Base-by-base conservation (phyloP, 2,888 invertebrate genomes). In the Orgyia antiqua region DNA sequence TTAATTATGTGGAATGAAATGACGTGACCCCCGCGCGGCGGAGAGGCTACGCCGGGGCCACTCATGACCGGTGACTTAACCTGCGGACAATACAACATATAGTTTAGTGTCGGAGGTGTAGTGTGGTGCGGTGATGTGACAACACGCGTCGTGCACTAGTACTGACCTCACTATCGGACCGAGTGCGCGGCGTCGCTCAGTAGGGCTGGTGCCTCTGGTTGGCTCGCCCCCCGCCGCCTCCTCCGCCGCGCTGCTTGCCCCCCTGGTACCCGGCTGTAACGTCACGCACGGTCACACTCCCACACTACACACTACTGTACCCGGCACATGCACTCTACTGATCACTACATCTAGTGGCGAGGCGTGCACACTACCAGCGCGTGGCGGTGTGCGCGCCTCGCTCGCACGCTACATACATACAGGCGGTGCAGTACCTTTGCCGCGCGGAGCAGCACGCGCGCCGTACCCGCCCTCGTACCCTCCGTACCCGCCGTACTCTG, bases 121-220 rank as follows among this genome's bases (percentile, higher is more conserved):
- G 4, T 15, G 6, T 15, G n/a, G n/a, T n/a, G n/a, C n/a, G n/a
- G n/a, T n/a, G n/a, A n/a, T n/a, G 18, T 18, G 18, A 18, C 18
- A 18, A 8, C 18, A 1, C 18, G 6, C 2, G 20, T 20, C 20
- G 20, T 4, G 20, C 18, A 9, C 8, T 4, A n/a, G n/a, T 20
- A 13, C 68, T 62, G 62, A 83, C 80, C 83, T 82, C 82, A 74
- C 75, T 77, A 77, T 78, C 76, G 82, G 75, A 79, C 70, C 79
- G 82, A 82, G 78, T 74, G 70, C 83, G n/a, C n/a, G n/a, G n/a
- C 24, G 30, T 24, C 21, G 63, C 55, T 73, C 93, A 94, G 88
- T 94, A 94, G 76, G 94, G 94, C 88, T 94, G 94, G 89, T 94
- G 94, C 90, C 94, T 92, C 87, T 93, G 94, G 87, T 93, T 94